Percentiles rank a stretch among this genome's conserved stretches.
Evolutionary conservation across 2,113 vertebrate genomes (phyloP).

Genomic region (Apodemus speciosus): DNA sequence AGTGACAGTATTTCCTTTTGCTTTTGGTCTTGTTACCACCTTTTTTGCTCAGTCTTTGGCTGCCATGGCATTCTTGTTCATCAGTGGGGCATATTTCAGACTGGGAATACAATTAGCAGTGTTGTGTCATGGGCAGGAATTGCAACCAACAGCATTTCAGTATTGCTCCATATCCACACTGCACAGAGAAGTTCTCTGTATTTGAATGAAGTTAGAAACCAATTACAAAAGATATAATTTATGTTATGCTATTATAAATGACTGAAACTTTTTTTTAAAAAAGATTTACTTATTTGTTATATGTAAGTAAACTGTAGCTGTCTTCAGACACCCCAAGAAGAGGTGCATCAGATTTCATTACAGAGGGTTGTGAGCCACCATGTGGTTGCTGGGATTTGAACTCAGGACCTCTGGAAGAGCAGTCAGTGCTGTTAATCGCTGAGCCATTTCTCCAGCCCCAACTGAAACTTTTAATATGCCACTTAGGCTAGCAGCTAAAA

Average conservation of each 20-base stretch:
- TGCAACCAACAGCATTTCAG: background rate
- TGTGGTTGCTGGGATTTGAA: too few relatives aligned
- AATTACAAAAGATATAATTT: background rate
- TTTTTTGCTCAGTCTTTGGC: slow-evolving; percentile 61
- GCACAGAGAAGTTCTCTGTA: slow-evolving; percentile 26
- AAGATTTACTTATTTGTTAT: too few relatives aligned
- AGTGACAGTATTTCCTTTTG: slow-evolving; percentile 75
- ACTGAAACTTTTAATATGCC: background rate
- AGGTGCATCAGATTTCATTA: too few relatives aligned
- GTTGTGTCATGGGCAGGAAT: background rate
- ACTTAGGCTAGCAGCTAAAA: background rate
- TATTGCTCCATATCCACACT: slow-evolving; percentile 82
- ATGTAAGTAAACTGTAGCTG: too few relatives aligned
- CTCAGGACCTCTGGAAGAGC: too few relatives aligned
- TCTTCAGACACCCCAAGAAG: too few relatives aligned
- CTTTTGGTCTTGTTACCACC: background rate
- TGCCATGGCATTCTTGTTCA: slow-evolving; percentile 68
- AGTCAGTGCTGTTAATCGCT: too few relatives aligned
- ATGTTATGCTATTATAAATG: background rate
- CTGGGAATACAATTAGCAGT: background rate
- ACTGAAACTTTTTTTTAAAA: too few relatives aligned
- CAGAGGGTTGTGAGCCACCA: too few relatives aligned
- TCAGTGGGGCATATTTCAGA: slow-evolving; percentile 27
- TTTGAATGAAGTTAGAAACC: background rate
- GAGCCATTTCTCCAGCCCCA: too few relatives aligned